phyloP scores from a whole-genome alignment of 2,888 invertebrate species.

The Ennomos fuscantarius region DNA sequence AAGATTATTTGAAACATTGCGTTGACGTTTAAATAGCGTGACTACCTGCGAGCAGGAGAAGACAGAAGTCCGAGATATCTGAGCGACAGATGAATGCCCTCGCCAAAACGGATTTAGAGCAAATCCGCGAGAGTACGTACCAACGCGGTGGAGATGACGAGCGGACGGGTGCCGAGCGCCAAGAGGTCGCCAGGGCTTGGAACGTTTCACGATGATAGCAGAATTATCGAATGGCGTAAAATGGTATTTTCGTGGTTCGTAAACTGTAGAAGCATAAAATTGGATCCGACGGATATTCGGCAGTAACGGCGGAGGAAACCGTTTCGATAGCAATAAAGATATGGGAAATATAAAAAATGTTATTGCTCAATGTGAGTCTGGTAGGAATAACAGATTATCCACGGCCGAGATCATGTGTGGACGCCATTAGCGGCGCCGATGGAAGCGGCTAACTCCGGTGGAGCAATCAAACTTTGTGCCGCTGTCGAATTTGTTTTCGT shows the following conservation, averaged over 20 bases:
- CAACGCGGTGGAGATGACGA: slow-evolving; percentile 7
- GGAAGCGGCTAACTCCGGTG: too few relatives aligned
- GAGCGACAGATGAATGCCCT: background rate
- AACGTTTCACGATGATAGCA: slow-evolving; percentile 14
- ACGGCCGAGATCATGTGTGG: slow-evolving; percentile 17
- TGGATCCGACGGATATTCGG: slow-evolving; percentile 29
- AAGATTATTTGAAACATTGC: too few relatives aligned
- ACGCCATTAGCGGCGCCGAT: slow-evolving; percentile 1
- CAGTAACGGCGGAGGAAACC: slow-evolving; percentile 22
- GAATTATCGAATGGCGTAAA: slow-evolving; percentile 29
- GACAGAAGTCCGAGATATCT: background rate
- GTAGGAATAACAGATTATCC: slow-evolving; percentile 24
- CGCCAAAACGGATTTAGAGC: slow-evolving; percentile 20
- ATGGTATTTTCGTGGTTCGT: slow-evolving; percentile 33
- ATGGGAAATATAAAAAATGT: slow-evolving; percentile 31
- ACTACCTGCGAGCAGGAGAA: background rate
- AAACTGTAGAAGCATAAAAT: slow-evolving; percentile 33
- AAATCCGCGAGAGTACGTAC: slow-evolving; percentile 16
- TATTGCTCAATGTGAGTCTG: slow-evolving; percentile 33
- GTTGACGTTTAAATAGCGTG: too few relatives aligned
- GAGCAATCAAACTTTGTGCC: background rate
- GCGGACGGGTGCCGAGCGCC: background rate
- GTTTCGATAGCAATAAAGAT: slow-evolving; percentile 34
- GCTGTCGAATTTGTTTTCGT: background rate
- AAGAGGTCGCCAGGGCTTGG: background rate